Conservation (phyloP, 2,888 invertebrate species). For the Deroplatys truncata region DNA sequence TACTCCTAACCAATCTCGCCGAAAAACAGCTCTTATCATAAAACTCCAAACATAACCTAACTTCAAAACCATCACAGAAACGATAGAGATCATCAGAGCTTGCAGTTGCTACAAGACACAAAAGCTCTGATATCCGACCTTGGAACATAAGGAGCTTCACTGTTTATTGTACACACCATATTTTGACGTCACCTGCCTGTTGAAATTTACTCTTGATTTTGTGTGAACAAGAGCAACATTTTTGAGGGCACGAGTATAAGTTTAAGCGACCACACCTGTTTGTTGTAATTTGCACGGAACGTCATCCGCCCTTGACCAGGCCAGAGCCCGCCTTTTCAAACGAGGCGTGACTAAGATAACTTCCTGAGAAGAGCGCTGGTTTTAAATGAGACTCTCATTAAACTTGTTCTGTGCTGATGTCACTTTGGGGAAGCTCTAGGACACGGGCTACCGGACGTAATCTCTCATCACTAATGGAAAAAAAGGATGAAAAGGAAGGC, state of each 20-base stretch:
- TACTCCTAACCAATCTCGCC: too few species aligned
- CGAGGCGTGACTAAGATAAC: background rate
- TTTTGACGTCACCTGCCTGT: background rate
- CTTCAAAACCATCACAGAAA: too few species aligned
- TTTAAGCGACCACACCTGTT: background rate
- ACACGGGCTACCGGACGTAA: background rate
- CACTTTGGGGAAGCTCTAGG: background rate
- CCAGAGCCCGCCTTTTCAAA: background rate
- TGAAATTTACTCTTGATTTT: background rate
- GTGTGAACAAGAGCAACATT: background rate
- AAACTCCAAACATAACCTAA: too few species aligned
- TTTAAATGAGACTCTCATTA: background rate
- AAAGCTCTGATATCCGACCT: too few species aligned
- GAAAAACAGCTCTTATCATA: too few species aligned
- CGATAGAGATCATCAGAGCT: too few species aligned
- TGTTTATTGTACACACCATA: too few species aligned
- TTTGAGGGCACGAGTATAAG: background rate
- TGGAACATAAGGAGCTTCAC: too few species aligned
- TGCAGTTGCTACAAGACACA: too few species aligned
- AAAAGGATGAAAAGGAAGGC: background rate
- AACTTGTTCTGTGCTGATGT: background rate
- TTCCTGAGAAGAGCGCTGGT: background rate
- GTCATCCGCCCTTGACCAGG: background rate
- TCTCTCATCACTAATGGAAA: background rate
- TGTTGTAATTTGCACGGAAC: background rate